A percentile compares a stretch with the other conserved stretches of the same genome.
Conservation (phyloP, 2,797 vertebrate genomes). For the Tympanoctomys barrerae region DNA sequence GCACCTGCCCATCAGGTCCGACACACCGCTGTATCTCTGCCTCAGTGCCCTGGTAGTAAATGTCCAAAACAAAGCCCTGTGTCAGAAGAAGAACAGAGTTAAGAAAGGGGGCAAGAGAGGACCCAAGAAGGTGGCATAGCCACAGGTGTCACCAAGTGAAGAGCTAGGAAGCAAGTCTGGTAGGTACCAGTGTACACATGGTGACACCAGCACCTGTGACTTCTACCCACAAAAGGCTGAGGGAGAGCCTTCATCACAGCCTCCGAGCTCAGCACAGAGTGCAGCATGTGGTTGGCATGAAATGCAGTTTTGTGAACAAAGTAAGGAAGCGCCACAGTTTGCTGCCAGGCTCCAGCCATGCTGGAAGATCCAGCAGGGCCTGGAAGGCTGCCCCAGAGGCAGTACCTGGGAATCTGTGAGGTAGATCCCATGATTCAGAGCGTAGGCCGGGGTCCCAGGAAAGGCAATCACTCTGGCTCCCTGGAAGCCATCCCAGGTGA, state of each 20-base stretch:
- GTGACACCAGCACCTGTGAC: rapidly evolving
- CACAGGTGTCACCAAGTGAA: neutral
- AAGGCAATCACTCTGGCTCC: constrained; percentile 94
- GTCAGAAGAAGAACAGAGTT: constrained; percentile 21
- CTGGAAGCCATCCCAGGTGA: constrained; percentile 92
- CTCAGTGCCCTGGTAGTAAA: constrained; percentile 92
- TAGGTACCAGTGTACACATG: neutral
- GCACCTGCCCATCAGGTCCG: constrained; percentile 91
- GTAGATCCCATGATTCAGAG: constrained; percentile 94
- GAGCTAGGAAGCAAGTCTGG: neutral
- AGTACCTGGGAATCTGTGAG: constrained; percentile 90
- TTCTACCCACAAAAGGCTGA: rapidly evolving
- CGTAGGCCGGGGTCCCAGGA: constrained; percentile 91
- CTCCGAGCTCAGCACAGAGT: neutral
- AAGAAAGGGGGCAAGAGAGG: neutral
- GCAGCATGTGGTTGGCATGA: rapidly evolving
- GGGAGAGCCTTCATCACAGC: neutral
- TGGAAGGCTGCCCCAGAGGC: neutral
- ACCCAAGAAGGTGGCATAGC: neutral
- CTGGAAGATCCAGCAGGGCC: neutral
- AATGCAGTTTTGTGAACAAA: neutral
- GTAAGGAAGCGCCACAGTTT: neutral
- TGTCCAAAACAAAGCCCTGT: constrained; percentile 93
- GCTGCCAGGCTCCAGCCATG: neutral
- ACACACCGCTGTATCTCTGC: constrained; percentile 90